These are phyloP conservation scores for Epinephelus cyanopodus DNA, from an alignment of 2,113 vertebrate species.

Conservation along the genomic window DNA sequence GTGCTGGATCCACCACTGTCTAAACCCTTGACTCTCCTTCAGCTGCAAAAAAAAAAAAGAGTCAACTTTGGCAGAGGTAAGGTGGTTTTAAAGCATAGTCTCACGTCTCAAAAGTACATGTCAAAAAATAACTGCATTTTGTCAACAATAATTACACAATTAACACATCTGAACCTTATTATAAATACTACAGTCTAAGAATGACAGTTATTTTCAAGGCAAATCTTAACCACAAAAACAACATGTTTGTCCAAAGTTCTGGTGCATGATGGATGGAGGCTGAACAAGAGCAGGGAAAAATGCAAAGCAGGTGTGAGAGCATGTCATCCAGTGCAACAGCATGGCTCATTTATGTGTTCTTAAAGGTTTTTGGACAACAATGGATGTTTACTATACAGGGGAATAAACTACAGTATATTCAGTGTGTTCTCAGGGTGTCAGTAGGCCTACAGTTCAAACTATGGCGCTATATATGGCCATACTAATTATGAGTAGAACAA, in stretches of 20 bases:
- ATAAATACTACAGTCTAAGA: neutral
- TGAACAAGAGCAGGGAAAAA: neutral
- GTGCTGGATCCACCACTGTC: constrained; percentile 2
- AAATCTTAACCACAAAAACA: neutral
- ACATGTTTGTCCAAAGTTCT: neutral
- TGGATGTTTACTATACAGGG: neutral
- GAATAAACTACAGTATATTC: neutral
- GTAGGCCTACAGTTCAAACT: no score
- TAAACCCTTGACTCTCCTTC: neutral
- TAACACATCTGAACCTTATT: neutral
- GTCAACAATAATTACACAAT: neutral
- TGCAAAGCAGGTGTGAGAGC: neutral
- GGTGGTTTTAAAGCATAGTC: constrained; percentile 6
- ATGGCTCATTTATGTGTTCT: neutral
- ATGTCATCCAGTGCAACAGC: neutral
- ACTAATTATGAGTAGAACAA: no score
- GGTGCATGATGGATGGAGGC: neutral
- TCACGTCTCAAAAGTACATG: neutral
- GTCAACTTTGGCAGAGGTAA: neutral
- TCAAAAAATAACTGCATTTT: neutral
- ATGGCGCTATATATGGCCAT: no score
- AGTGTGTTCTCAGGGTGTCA: no score
- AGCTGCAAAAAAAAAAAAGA: neutral
- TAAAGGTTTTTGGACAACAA: neutral
- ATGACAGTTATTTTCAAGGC: no score